Evolutionary conservation across 2,797 vertebrate species (phyloP), one percentile per base, ranked within the genome.

Genomic region (Sebastes melanostomus): DNA sequence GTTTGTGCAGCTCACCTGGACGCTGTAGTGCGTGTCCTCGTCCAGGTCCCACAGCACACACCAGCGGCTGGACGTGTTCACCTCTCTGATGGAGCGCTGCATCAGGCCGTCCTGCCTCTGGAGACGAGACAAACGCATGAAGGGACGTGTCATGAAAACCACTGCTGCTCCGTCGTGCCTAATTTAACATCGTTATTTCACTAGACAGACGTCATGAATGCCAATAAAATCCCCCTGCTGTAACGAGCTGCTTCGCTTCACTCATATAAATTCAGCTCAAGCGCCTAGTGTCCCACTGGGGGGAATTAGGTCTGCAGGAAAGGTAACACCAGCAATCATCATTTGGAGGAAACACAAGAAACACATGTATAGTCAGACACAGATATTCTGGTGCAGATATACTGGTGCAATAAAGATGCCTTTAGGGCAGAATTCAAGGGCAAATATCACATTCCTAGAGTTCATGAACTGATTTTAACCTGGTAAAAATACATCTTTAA

Each of bases 11-110:
- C 27, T 76, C 60, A 94, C 94, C 95, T 99, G 97, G 86, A 99
- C 96, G 3, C 98, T 96, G 91, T 99, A 99, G 91, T 99, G 97
- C 0, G 97, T 98, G 85, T 98, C 97, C 91, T 99, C 98, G 0
- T 97, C 97, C 93, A 99, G 92, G 88, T 99, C 98, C 98, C 98
- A 99, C 54, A 99, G 96, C 80, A 98, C 97, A 38, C 98, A 99
- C 91, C 97, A 97, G 24, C 94, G 96, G 73, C 97, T 99, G 66
- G 97, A 98, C 8, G 98, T 99, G 94, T 99, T 99, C 88, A 99
- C 98, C 94, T 99, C 98, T 4, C 98, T 94, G 92, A 99, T 99
- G 89, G 97, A 98, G 78, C 97, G 96, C 91, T 98, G 98, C 96
- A 98, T 97, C 66, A 98, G 96, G 20, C 98, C 97, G 1, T 99